phyloP scores from a whole-genome alignment of 1,140 invertebrate genomes.

The Aphelenchoides fujianensis region DNA sequence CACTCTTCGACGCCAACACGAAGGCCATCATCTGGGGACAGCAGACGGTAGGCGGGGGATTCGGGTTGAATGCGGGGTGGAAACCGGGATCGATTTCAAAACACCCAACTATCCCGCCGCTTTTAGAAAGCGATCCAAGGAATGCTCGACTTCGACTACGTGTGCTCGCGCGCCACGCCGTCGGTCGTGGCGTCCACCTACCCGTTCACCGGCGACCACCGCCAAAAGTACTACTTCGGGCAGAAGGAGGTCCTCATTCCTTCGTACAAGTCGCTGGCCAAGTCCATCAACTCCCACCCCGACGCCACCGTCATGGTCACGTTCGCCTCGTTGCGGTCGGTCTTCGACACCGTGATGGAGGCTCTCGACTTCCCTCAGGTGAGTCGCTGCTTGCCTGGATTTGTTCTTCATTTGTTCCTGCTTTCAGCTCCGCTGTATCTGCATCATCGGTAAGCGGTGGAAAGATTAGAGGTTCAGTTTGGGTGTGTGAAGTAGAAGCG shows the following conservation, averaged over 20 bases:
- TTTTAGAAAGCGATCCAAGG: constrained; percentile 81
- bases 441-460: no score
- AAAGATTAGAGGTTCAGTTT: no score
- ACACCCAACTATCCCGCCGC: no score
- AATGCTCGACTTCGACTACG: constrained; percentile 99
- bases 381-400: constrained; percentile 19
- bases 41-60: no score
- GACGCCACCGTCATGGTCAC: constrained; percentile 96
- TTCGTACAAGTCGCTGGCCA: constrained; percentile 94
- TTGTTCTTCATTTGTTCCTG: no score
- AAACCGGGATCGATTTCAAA: no score
- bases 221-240: constrained; percentile 99
- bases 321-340: constrained; percentile 93
- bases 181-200: constrained; percentile 91
- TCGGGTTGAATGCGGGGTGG: no score
- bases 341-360: constrained; percentile 93
- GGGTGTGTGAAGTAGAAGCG: no score
- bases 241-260: constrained; percentile 94
- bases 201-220: constrained; percentile 96
- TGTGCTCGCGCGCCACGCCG: constrained; percentile 79
- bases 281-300: constrained; percentile 89
- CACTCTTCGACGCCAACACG: constrained; percentile 77
- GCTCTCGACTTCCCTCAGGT: constrained; percentile 83
- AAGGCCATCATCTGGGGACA: constrained; percentile 98
- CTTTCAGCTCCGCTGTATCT: constrained; percentile 80